phyloP scores from a whole-genome alignment of 2,888 invertebrate genomes.

The Villa cingulata region DNA sequence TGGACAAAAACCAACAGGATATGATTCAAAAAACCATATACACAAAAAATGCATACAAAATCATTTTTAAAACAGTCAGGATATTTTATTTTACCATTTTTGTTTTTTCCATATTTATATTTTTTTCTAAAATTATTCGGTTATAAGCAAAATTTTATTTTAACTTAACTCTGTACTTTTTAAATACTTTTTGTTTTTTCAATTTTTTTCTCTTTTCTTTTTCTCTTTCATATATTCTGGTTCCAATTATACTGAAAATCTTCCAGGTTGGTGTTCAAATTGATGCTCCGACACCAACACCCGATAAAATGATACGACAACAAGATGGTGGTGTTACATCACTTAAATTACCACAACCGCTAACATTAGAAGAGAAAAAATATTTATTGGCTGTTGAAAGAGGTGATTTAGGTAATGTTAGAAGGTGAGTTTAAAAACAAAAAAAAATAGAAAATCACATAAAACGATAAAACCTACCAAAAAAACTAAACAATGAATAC shows the following conservation, averaged over 20 bases:
- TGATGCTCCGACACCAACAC: conserved; percentile 16
- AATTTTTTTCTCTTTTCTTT: background rate
- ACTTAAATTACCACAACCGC: conserved; percentile 54
- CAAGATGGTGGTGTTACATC: conserved; percentile 39
- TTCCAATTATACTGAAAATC: background rate
- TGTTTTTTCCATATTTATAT: too few relatives aligned
- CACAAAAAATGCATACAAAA: too few relatives aligned
- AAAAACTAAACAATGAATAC: too few relatives aligned
- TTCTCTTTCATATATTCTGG: background rate
- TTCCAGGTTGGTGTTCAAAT: conserved; percentile 17
- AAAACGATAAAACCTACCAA: too few relatives aligned
- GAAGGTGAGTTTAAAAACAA: conserved; percentile 43
- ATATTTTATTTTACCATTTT: too few relatives aligned
- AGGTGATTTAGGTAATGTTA: conserved; percentile 79
- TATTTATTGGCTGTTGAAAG: conserved; percentile 85
- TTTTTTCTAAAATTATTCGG: too few relatives aligned
- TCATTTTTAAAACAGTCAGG: too few relatives aligned
- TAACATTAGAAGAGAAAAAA: conserved; percentile 76
- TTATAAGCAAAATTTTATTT: too few relatives aligned
- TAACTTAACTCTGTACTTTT: too few relatives aligned
- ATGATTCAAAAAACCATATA: too few relatives aligned
- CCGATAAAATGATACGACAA: conserved; percentile 11
- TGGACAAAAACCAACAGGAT: too few relatives aligned
- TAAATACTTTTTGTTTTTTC: background rate
- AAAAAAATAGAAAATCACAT: too few relatives aligned